Base-by-base conservation (phyloP, 1,140 invertebrate species). In the Meloidogyne exigua region DNA sequence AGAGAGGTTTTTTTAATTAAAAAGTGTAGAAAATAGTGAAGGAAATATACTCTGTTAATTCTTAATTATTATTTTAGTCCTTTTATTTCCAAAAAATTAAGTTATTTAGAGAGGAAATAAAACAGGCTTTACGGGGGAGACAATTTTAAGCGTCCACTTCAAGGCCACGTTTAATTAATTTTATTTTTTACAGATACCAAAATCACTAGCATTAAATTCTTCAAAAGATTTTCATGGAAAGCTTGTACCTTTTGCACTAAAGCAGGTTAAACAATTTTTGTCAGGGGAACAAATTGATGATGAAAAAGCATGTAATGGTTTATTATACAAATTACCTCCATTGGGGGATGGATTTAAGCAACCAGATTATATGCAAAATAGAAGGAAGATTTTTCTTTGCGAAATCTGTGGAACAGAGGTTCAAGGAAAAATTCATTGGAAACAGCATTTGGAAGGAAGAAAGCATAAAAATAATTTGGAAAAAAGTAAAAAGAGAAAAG, bases 391-490 rank as follows among this genome's bases (percentile, higher is more conserved):
- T 21, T 71, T 64, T 28, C 15, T 69, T 39, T 80, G 79, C 21
- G 65, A 64, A 15, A 36, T 25, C 32, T 80, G 79, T 42, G 57
- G 68, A 28, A 25, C 42, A 2, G 72, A 79, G 23, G 49, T 80
- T 26, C 57, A 66, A 21, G 71, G 70, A 18, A 42, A 68, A n/a
- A 26, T 39, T 18, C 49, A 66, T 36, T 80, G 78, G 78, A 39
- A 79, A 44, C 18, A 26, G n/a, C 79, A 80, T 67, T 66, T 79
- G 63, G 65, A 68, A 57, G 79, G 79, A 28, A 80, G 63, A 76
- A 81, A 76, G 62, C 79, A 80, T 92, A 87, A 36, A 64, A 65
- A 1, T 7, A 32, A 39, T 26, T 15, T 65, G 12, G 42, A 62
- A 9, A 57, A n/a, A 57, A 57, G 2, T n/a, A 57, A 57, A n/a